Conservation (phyloP, 2,888 invertebrate genomes). For the Arge pagana region DNA sequence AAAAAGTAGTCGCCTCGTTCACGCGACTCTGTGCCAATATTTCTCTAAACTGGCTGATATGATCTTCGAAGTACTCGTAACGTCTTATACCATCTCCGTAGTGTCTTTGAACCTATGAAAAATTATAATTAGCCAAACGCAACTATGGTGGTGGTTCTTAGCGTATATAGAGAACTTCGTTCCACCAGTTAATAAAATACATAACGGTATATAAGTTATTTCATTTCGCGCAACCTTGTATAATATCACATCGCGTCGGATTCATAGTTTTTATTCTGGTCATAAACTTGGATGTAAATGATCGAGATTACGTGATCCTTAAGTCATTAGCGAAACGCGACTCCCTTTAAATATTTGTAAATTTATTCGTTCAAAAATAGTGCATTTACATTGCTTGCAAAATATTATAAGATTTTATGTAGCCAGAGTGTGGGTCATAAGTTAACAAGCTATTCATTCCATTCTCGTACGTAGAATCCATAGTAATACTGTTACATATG, state of each 20-base stretch:
- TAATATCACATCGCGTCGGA: slow-evolving; percentile 3
- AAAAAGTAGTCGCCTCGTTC: too few relatives aligned
- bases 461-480: slow-evolving; percentile 25
- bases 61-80: too few relatives aligned
- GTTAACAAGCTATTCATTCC: slow-evolving; percentile 11
- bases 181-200: slow-evolving; percentile 12
- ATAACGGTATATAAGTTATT: slow-evolving; percentile 18
- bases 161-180: slow-evolving; percentile 15
- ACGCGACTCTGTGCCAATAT: too few relatives aligned
- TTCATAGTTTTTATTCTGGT: slow-evolving; percentile 10
- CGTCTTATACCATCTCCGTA: slow-evolving; percentile 3
- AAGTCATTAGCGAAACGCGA: neutral
- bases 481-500: slow-evolving; percentile 27
- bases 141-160: slow-evolving; percentile 15
- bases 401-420: slow-evolving; percentile 1
- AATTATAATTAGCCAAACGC: neutral
- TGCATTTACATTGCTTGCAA: neutral
- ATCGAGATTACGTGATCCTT: neutral
- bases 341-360: neutral
- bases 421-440: neutral
- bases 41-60: too few relatives aligned
- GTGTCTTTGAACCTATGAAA: slow-evolving; percentile 1
- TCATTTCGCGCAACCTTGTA: slow-evolving; percentile 17
- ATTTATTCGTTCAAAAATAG: neutral
- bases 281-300: neutral